Evolutionary conservation across 2,888 invertebrate species (phyloP).

Genomic region (Spilarctia lutea): DNA sequence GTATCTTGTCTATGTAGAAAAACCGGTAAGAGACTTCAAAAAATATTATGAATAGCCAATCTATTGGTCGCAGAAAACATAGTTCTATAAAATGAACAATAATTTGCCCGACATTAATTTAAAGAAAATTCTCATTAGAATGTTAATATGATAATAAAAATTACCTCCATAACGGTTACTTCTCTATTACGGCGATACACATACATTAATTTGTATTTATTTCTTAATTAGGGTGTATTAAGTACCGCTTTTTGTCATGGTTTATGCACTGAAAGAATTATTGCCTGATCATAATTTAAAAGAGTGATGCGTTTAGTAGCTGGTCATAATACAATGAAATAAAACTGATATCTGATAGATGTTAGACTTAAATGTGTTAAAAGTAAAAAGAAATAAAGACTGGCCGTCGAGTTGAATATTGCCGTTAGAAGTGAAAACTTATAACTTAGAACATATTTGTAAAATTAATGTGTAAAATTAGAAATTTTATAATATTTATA

Average conservation of each 20-base stretch:
- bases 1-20: too few relatives aligned
- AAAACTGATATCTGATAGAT: too few relatives aligned
- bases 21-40: too few relatives aligned
- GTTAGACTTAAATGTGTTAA: too few relatives aligned
- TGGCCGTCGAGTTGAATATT: too few relatives aligned
- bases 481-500: too few relatives aligned
- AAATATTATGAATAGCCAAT: not conserved
- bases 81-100: not conserved
- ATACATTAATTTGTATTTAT: constrained; percentile 4
- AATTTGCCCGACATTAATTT: not conserved
- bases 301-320: not conserved
- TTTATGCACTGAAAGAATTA: not conserved
- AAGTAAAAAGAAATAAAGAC: too few relatives aligned
- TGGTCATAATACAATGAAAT: not conserved
- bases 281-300: not conserved
- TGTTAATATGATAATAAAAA: not conserved
- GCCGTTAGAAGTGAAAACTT: too few relatives aligned
- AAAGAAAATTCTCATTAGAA: not conserved
- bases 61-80: not conserved
- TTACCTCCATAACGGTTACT: not conserved
- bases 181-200: not conserved
- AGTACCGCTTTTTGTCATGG: constrained; percentile 1
- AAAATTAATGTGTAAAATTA: too few relatives aligned
- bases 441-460: too few relatives aligned
- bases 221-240: constrained; percentile 2